Evolutionary conservation across 2,888 invertebrate genomes (phyloP).

Genomic region (Eupithecia abbreviata): DNA sequence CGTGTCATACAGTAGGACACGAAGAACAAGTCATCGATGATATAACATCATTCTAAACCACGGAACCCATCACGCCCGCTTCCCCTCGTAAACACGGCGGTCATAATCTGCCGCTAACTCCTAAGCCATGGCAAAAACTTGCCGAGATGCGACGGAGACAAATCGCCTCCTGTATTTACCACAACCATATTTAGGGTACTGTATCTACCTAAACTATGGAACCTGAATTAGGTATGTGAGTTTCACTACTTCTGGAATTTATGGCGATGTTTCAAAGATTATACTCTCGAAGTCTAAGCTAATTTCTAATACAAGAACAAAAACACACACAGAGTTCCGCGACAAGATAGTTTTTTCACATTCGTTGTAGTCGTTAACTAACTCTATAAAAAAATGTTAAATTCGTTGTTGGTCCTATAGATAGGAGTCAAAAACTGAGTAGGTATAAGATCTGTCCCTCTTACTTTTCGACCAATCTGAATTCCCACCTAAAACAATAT

Average conservation of each 20-base stretch:
- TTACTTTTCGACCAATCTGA: not conserved
- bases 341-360: too few relatives aligned
- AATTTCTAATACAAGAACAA: too few relatives aligned
- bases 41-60: not conserved
- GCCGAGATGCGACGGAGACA: conserved; percentile 46
- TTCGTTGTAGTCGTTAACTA: too few relatives aligned
- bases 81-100: conserved; percentile 36
- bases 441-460: not conserved
- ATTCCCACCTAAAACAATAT: not conserved
- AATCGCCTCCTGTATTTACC: conserved; percentile 49
- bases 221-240: not conserved
- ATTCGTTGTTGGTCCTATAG: not conserved
- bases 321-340: too few relatives aligned
- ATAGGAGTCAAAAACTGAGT: not conserved
- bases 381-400: not conserved
- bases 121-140: conserved; percentile 47
- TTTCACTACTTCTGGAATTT: not conserved
- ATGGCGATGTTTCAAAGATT: not conserved
- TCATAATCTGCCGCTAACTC: conserved; percentile 42
- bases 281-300: too few relatives aligned
- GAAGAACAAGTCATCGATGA: not conserved
- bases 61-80: not conserved
- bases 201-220: not conserved
- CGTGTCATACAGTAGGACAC: not conserved
- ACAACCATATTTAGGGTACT: conserved; percentile 35